Base-by-base conservation (phyloP, 2,888 invertebrate genomes). In the Chalcis sispes region DNA sequence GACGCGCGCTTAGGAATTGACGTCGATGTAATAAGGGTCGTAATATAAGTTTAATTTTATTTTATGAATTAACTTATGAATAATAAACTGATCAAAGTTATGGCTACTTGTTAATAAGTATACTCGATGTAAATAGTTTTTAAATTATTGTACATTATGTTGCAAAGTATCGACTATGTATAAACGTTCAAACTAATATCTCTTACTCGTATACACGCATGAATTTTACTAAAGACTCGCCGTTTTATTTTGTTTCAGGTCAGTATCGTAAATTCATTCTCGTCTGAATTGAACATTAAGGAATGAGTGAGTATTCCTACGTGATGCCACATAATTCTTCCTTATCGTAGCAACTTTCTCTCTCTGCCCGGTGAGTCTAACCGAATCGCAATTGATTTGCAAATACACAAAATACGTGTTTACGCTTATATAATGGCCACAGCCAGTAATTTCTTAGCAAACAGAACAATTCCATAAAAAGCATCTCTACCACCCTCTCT, bases 401-500 rank as follows among this genome's bases (percentile, higher is more conserved):
- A 27, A 64, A 54, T 5, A 23, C 15, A 10, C 4, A 27, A 50
- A 50, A 40, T 61, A 27, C 61, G 8, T 27, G 32, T 40, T 50
- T 61, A 27, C n/a, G 5, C n/a, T 23, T 7, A 32, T 23, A 18
- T 20, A 40, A 25, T 8, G 66, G 52, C 13, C 18, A n/a, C 29
- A 25, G 4, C 20, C 27, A 2, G 20, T 62, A 71, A 62, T 65
- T 42, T 46, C 1, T 56, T 15, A 3, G 27, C 32, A 65, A 72
- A 65, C 58, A 56, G 65, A 40, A 27, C 65, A 58, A 65, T 65
- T n/a, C 36, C 46, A 25, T 36, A 58, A 72, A 64, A 58, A 58
- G 72, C 42, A 36, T n/a, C n/a, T n/a, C n/a, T n/a, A 20, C 25
- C 46, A 4, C n/a, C n/a, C n/a, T n/a, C n/a, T n/a, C n/a, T n/a